Base-by-base conservation (phyloP, 2,888 invertebrate genomes). In the Lithosia quadra region DNA sequence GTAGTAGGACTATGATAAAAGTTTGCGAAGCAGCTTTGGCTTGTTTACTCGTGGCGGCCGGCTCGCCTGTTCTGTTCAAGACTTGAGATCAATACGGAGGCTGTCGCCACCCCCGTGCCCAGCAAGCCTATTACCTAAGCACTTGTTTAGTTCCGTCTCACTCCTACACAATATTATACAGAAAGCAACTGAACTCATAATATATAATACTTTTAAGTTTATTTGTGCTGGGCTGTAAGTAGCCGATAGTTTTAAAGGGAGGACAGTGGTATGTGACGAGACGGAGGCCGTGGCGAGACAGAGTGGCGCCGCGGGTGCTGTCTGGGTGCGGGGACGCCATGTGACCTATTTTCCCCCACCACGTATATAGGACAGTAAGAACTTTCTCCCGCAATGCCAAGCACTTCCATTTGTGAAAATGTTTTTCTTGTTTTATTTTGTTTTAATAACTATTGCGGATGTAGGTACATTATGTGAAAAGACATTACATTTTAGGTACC, bases 51-150 rank as follows among this genome's bases (percentile, higher is more conserved):
- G 81, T 82, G 81, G 74, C 81, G 83, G 81, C n/a, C 84, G 53
- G 63, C 33, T 65, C 64, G 66, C 49, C 57, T 59, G 65, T 65
- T 53, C 69, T 59, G 69, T 66, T 69, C 61, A 53, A 66, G 81
- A 85, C 87, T 86, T 80, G 79, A 89, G 91, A 92, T 93, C 93
- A 90, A 93, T 93, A 93, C 91, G 85, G 86, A 89, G 88, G 84
- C 88, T 88, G 88, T 88, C 88, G 90, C 88, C 88, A 84, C 86
- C 87, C 89, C 84, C 83, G 78, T 76, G 72, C 80, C 79, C 76
- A 77, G 75, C 85, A 82, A 85, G 74, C 76, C 78, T 79, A 81
- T 76, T 75, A n/a, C n/a, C n/a, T n/a, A 77, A 80, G 75, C 79
- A 81, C 71, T 79, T 76, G 70, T 65, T 64, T 84, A 76, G 72